Evolutionary conservation across 1,140 invertebrate species (phyloP).

Genomic region (Mactra quadrangularis): DNA sequence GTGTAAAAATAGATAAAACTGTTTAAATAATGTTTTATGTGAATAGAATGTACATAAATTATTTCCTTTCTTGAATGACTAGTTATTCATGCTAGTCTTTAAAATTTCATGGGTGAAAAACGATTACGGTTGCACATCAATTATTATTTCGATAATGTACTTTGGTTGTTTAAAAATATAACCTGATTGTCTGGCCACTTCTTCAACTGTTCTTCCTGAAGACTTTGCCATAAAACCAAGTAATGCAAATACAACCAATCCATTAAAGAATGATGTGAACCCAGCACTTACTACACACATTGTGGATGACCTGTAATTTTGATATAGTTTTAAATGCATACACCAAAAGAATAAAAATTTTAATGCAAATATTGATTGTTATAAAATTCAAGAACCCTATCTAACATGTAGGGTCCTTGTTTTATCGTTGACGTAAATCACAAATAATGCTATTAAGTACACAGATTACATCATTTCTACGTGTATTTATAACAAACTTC

Average conservation of each 20-base stretch:
- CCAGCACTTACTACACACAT: constrained; percentile 22
- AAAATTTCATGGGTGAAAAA: not conserved
- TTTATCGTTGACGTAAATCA: too few species aligned
- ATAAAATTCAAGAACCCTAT: too few species aligned
- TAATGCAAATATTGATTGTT: too few species aligned
- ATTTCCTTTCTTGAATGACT: too few species aligned
- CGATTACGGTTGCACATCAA: not conserved
- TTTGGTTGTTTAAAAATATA: not conserved
- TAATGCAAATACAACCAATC: constrained; percentile 44
- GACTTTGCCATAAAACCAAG: constrained; percentile 51
- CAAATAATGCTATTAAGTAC: too few species aligned
- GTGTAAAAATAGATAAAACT: too few species aligned
- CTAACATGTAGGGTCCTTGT: too few species aligned
- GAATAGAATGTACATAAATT: too few species aligned
- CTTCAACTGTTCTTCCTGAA: constrained; percentile 35
- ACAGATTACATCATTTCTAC: too few species aligned
- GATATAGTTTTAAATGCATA: too few species aligned
- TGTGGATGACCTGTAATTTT: constrained; percentile 49
- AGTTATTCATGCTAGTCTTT: not conserved
- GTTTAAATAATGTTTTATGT: too few species aligned
- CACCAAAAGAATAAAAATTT: not conserved
- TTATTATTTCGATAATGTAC: not conserved
- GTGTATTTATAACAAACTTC: too few species aligned
- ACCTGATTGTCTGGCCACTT: constrained; percentile 45
- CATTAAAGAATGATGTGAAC: constrained; percentile 38